Conservation (phyloP, 2,113 vertebrate genomes). For the Dicaeum eximium region DNA sequence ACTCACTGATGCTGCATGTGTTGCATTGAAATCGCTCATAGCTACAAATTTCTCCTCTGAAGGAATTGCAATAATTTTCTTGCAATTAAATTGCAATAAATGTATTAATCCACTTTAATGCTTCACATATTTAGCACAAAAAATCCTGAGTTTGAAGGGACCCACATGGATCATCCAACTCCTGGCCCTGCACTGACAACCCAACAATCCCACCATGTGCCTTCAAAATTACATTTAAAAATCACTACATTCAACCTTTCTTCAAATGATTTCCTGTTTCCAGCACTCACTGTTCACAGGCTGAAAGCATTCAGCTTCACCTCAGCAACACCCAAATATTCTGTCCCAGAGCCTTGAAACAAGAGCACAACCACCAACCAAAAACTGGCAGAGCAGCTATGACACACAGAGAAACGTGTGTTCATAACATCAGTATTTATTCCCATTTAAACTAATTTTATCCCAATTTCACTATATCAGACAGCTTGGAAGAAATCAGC, state of each 20-base stretch:
- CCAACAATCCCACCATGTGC: rapidly evolving
- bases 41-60: background rate
- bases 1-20: rapidly evolving
- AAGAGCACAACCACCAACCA: background rate
- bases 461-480: background rate
- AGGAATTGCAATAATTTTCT: background rate
- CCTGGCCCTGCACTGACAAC: no score
- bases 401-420: background rate
- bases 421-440: background rate
- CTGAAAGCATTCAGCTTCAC: background rate
- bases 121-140: rapidly evolving
- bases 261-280: background rate
- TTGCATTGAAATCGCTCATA: background rate
- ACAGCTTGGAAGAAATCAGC: background rate
- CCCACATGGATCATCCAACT: background rate
- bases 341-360: background rate
- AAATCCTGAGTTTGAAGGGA: background rate
- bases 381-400: background rate
- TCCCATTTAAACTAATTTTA: background rate
- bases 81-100: background rate
- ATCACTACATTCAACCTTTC: background rate
- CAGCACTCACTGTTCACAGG: rapidly evolving
- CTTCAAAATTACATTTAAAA: background rate
- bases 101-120: background rate
- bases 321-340: background rate